A percentile compares a stretch with the other conserved stretches of the same genome.
These are phyloP conservation scores for Gastracanthus pulcherrimus DNA, from an alignment of 2,888 invertebrate genomes.

Conservation along the genomic window DNA sequence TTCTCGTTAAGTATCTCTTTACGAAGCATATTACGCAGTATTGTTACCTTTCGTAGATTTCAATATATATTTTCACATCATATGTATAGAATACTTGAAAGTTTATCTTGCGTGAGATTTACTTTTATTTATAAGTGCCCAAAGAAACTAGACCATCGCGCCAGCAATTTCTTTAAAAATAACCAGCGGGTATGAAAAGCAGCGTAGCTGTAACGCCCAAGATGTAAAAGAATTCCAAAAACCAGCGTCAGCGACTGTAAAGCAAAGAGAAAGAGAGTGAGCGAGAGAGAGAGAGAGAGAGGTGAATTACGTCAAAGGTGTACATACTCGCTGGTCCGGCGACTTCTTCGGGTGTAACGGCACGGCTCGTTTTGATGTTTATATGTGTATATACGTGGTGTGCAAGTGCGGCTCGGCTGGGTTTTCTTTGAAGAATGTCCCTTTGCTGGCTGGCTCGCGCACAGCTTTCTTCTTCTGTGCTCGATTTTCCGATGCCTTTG, in stretches of 20 bases:
- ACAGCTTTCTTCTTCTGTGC: slow-evolving; percentile 7
- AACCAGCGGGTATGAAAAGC: background rate
- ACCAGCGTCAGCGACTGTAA: background rate
- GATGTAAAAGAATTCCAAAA: slow-evolving; percentile 4
- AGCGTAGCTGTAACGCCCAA: background rate
- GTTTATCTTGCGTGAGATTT: background rate
- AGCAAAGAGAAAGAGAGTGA: background rate
- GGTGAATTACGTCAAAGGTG: background rate
- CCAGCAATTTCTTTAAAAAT: background rate
- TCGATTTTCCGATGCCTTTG: slow-evolving; percentile 6
- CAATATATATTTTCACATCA: too few species aligned
- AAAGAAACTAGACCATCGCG: background rate
- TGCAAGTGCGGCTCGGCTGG: background rate
- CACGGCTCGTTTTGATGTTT: background rate
- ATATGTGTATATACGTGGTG: background rate
- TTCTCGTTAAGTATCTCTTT: too few species aligned
- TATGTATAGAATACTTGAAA: too few species aligned
- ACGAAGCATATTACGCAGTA: too few species aligned
- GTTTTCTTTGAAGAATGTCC: slow-evolving; percentile 6
- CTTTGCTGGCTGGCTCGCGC: background rate
- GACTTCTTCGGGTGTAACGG: background rate
- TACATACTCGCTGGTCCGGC: background rate
- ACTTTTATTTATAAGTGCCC: background rate
- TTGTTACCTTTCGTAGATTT: too few species aligned
- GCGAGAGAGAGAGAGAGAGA: background rate